Evolutionary conservation across 1,140 invertebrate species (phyloP), one percentile per base, ranked within the genome.

Genomic region (Teleogryllus occipitalis): DNA sequence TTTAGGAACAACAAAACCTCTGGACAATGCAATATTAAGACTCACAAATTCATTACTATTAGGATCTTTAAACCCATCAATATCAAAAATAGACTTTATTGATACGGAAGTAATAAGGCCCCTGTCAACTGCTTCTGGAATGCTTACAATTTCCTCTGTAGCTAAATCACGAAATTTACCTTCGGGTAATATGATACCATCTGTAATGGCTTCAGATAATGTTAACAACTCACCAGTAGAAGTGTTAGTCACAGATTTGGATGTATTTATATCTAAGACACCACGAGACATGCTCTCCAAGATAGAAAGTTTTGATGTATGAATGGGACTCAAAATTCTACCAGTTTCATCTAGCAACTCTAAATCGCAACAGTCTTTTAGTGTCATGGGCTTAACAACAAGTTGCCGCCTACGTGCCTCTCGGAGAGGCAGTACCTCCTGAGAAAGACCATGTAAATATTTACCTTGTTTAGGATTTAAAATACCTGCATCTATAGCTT

Each of bases 11-110:
- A 97, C 89, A 77, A 96, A 86, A 82, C 94, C 94, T 83, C 92
- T 93, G 76, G 91, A 89, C 76, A 97, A 85, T 75, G 97, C 97
- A 80, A 92, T 90, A 85, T 97, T 95, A 81, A 98, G 93, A 83
- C 93, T 96, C 74, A 99, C 89, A 84, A 92, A 93, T 84, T 96
- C 93, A 39, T 91, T 92, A 75, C 92, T 93, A 81, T 91, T 89
- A 0, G 94, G 92, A 86, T 98, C 95, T 84, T 92, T 93, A 84
- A 98, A 96, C 80, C 94, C 96, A 82, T 96, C 95, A 80, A 97
- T 95, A 84, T 98, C 93, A 85, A 98, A 98, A 80, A 97, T 93
- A 8, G 94, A 95, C 85, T 94, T 94, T 84, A 95, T 93, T 14
- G 92, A 90, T 7, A 97, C 93, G 7, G 96, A 94, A 8, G 95